Conservation (phyloP, 2,113 vertebrate genomes). For the Brachionichthys hirsutus region DNA sequence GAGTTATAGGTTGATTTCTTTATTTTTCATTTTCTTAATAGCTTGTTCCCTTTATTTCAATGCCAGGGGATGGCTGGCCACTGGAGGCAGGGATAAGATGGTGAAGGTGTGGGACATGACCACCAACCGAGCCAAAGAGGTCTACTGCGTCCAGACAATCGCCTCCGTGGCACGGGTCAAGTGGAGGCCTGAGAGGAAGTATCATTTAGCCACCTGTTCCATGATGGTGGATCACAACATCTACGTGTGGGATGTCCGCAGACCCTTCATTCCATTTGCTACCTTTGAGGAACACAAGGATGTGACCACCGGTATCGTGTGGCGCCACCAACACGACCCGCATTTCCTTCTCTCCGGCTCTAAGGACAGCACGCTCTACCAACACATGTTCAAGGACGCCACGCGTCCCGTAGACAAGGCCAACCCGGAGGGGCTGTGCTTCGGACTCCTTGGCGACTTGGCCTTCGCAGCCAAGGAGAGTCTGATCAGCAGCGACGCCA, state of each 20-base stretch:
- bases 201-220: constrained; percentile 95
- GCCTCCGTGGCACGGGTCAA: constrained; percentile 95
- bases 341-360: constrained; percentile 94
- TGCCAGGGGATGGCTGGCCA: constrained; percentile 93
- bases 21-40: not conserved
- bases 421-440: constrained; percentile 95
- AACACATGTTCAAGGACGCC: constrained; percentile 96
- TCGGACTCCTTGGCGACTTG: constrained; percentile 93
- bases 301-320: constrained; percentile 94
- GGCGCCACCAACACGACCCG: constrained; percentile 95
- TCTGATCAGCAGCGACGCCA: constrained; percentile 81
- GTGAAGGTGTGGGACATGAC: constrained; percentile 99
- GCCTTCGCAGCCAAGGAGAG: constrained; percentile 97
- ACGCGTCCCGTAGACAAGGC: constrained; percentile 93
- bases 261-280: constrained; percentile 94
- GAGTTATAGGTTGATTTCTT: not conserved
- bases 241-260: constrained; percentile 95
- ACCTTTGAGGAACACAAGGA: constrained; percentile 99
- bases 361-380: constrained; percentile 96
- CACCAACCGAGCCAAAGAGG: constrained; percentile 91
- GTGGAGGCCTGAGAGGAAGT: constrained; percentile 93
- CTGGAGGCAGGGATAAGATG: constrained; percentile 97
- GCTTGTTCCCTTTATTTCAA: not conserved
- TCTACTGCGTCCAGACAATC: constrained; percentile 97
- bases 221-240: constrained; percentile 99